Evolutionary conservation across 2,797 vertebrate genomes (phyloP), one percentile per base, ranked within the genome.

Genomic region (Pseudocheirus occidentalis): DNA sequence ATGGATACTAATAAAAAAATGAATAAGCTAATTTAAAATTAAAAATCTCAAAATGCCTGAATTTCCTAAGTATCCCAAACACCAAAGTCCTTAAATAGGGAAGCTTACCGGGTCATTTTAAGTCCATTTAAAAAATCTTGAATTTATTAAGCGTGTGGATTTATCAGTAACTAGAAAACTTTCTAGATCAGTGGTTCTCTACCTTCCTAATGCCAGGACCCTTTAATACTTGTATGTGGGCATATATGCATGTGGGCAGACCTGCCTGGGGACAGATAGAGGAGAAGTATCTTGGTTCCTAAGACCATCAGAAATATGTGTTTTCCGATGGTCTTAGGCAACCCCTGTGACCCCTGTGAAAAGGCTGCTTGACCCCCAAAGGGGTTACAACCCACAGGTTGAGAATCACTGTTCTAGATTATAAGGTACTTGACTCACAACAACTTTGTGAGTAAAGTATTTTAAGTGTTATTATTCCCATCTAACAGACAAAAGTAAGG

Each of bases 21-120:
- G 0, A 97, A 16, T 14, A 90, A 94, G 90, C 56, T 93, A 94
- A 96, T 92, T 62, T 57, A 53, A 92, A 9, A 13, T 73, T 95
- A 94, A 94, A 92, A 96, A 40, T 40, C 7, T 40, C n/a, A 92
- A 92, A 94, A 81, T 55, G 55, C 5, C 24, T 18, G 91, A 66
- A 91, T 91, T 58, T 46, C 57, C 93, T 10, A 62, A 58, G 62
- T 90, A 91, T 29, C 90, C 90, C 12, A 95, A 50, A 93, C 12
- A 29, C 57, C 55, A 95, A 95, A 93, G 52, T 56, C 9, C 93
- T 94, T 95, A 91, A 87, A 94, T 57, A 58, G 90, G n/a, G 9
- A 92, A 94, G n/a, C 94, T 56, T 95, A 95, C 95, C 11, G 54
- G 1, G 54, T 66, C 90, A 73, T 66, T 94, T 95, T 94, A 94